Conservation (phyloP, 2,797 vertebrate genomes). For the Tauraco hartlaubi region DNA sequence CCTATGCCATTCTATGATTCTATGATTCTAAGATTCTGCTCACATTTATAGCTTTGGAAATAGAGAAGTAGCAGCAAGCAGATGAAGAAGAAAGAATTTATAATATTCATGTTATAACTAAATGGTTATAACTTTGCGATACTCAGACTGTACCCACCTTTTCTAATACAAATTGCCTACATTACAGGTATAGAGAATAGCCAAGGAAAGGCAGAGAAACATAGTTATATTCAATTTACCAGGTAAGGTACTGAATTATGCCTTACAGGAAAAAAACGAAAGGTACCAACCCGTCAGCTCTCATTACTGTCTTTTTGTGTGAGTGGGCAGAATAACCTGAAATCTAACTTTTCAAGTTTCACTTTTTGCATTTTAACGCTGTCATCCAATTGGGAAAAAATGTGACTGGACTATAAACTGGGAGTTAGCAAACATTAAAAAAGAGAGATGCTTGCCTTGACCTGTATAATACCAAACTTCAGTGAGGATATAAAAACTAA, state of each 20-base stretch:
- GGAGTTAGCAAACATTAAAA: not conserved
- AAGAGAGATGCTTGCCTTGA: not conserved
- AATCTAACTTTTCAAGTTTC: not conserved
- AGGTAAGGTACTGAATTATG: not conserved
- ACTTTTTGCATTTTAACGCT: not conserved
- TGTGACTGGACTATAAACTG: not conserved
- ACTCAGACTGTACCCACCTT: not conserved
- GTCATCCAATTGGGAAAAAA: not conserved
- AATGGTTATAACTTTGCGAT: not conserved
- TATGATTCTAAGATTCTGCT: not conserved
- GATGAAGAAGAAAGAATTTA: not conserved
- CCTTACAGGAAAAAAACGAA: not conserved
- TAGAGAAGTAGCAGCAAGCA: not conserved
- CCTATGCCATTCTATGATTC: no score
- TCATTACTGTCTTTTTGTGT: conserved; percentile 7
- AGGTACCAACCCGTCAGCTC: not conserved
- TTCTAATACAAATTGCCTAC: not conserved
- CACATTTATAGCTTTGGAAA: not conserved
- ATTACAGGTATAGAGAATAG: not conserved
- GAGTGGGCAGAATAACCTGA: conserved; percentile 11
- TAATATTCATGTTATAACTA: not conserved
- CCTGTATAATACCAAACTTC: not conserved
- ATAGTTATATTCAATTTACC: not conserved
- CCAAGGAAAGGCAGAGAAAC: not conserved
- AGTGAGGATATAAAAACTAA: not conserved